Evolutionary conservation across 2,113 vertebrate genomes (phyloP), one percentile per base, ranked within the genome.

Genomic region (Parus major): DNA sequence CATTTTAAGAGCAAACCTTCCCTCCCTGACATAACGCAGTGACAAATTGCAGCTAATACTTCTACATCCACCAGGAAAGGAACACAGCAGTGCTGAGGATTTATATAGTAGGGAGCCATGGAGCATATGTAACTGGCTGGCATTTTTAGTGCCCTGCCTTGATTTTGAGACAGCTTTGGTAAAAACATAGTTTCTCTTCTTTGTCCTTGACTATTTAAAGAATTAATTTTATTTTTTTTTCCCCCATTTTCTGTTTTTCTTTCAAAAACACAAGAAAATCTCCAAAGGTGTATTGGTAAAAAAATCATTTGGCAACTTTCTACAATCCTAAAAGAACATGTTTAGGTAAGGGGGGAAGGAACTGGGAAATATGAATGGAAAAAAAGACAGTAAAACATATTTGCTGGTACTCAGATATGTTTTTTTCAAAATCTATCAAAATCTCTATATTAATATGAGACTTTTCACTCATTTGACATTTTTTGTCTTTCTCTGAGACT

Each of bases 31-130:
- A 72, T n/a, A 88, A 68, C 76, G 25, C 44, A 33, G 90, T 96
- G 96, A 97, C 93, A 96, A 96, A 97, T 95, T 82, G 47, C 83
- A 95, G 91, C 93, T 94, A 92, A 95, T 93, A 59, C 88, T 77
- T 79, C 86, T 47, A 22, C 57, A 46, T 86, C 79, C 77, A 59
- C 29, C 49, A 72, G 88, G 79, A 91, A 72, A 59, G 77, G 81
- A 81, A 17, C 77, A 28, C 7, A 85, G 63, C 41, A 47, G 49
- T 9, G 52, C 65, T 47, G 8, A 78, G 87, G 71, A 95, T 97
- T 97, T 97, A 96, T 95, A 39, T 4, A 86, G 88, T 33, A 35
- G 87, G 70, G 52, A 29, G n/a, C 86, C 3, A 29, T 44, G 73
- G 83, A 91, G 85, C n/a, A 64, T 94, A 87, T 93, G 80, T 92